Percentiles rank a stretch among this genome's conserved stretches.
Conservation (phyloP, 2,113 vertebrate genomes). For the Ovibos moschatus region DNA sequence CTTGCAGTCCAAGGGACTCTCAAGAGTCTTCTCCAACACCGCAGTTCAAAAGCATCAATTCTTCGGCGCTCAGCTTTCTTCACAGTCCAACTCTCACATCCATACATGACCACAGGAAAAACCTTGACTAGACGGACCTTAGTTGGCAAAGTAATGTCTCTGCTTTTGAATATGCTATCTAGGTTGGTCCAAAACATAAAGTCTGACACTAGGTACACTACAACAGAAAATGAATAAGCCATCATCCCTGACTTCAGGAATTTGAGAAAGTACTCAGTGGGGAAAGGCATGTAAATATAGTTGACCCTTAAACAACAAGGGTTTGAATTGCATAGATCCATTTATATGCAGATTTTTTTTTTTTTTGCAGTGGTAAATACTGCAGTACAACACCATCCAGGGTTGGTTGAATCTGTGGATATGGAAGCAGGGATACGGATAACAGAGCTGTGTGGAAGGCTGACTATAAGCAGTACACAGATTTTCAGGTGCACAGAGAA, state of each 20-base stretch:
- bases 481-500: not conserved
- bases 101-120: too few relatives aligned
- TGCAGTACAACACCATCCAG: not conserved
- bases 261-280: not conserved
- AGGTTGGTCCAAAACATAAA: too few relatives aligned
- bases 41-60: too few relatives aligned
- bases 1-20: too few relatives aligned
- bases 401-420: not conserved
- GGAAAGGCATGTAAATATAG: not conserved
- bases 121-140: too few relatives aligned
- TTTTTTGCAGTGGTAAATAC: not conserved
- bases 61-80: fast-evolving
- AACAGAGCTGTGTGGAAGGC: not conserved
- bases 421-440: not conserved
- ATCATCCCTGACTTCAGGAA: not conserved
- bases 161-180: too few relatives aligned
- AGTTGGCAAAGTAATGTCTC: too few relatives aligned
- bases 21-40: too few relatives aligned
- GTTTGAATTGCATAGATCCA: not conserved
- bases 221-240: not conserved
- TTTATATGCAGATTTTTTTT: not conserved
- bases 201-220: not conserved
- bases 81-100: too few relatives aligned
- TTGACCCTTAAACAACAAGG: not conserved
- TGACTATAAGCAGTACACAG: not conserved